Evolutionary conservation across 1,140 invertebrate species (phyloP).

Genomic region (Vanessa atalanta): DNA sequence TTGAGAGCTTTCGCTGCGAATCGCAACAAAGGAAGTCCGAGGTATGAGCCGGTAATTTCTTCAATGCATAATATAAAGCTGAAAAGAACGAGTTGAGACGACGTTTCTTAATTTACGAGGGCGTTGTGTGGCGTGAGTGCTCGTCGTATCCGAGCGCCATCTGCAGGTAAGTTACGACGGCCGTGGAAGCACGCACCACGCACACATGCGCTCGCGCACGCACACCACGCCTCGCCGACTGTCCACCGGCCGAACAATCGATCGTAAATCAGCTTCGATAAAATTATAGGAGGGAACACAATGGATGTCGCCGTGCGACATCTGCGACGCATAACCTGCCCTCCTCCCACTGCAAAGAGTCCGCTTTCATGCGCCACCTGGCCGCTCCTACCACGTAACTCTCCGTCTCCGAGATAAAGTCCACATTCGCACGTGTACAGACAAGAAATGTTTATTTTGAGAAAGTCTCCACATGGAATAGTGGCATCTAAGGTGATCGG

Average conservation of each 20-base stretch:
- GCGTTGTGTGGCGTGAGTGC: constrained; percentile 59
- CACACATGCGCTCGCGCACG: constrained; percentile 70
- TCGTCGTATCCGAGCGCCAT: constrained; percentile 58
- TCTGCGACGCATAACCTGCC: constrained; percentile 64
- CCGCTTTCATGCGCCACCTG: constrained; percentile 65
- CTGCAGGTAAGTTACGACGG: constrained; percentile 67
- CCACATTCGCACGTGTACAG: constrained; percentile 76
- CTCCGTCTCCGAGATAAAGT: constrained; percentile 77
- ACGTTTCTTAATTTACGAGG: constrained; percentile 74
- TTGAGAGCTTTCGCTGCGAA: constrained; percentile 43
- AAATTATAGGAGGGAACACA: constrained; percentile 80
- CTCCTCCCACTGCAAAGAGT: constrained; percentile 66
- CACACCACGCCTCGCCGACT: constrained; percentile 63
- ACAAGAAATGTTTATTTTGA: constrained; percentile 78
- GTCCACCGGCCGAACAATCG: constrained; percentile 77
- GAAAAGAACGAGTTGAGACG: constrained; percentile 59
- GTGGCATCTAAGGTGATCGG: constrained; percentile 48
- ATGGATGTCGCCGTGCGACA: constrained; percentile 69
- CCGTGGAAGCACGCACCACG: constrained; percentile 55
- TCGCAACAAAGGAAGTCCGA: constrained; percentile 39
- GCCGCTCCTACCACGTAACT: constrained; percentile 52
- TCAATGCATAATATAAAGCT: constrained; percentile 62
- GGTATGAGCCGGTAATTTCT: constrained; percentile 46
- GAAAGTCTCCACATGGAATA: constrained; percentile 54
- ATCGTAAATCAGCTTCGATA: constrained; percentile 80